Conservation (phyloP, 2,888 invertebrate genomes). For the Orthosia cruda region DNA sequence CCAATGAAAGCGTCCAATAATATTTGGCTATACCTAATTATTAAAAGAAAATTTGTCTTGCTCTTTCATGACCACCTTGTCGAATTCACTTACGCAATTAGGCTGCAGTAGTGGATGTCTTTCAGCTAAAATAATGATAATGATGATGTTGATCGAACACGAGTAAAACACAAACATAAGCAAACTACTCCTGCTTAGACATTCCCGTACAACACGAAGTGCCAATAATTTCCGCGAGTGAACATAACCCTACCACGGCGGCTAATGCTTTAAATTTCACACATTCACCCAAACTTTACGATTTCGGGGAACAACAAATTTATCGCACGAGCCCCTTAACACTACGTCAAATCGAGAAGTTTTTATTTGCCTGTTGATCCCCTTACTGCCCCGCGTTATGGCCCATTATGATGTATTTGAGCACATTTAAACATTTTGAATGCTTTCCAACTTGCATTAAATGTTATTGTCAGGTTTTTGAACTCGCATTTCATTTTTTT, state of each 20-base stretch:
- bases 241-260: constrained; percentile 39
- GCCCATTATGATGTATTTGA: constrained; percentile 79
- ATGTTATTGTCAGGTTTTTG: constrained; percentile 62
- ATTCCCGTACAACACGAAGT: constrained; percentile 44
- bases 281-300: constrained; percentile 58
- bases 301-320: constrained; percentile 66
- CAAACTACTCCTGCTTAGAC: constrained; percentile 17
- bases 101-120: too few species aligned
- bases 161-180: background rate
- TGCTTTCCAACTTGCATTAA: constrained; percentile 69
- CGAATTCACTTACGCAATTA: too few species aligned
- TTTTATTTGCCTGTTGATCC: constrained; percentile 89
- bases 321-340: constrained; percentile 64
- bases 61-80: too few species aligned
- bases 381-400: constrained; percentile 76
- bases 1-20: too few species aligned
- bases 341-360: constrained; percentile 71
- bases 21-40: too few species aligned
- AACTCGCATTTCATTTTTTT: constrained; percentile 55
- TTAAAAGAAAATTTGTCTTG: too few species aligned
- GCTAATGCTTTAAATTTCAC: constrained; percentile 59
- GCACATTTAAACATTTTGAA: constrained; percentile 74
- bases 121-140: too few species aligned
- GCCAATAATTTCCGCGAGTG: constrained; percentile 50
- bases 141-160: too few species aligned